These are phyloP conservation scores for Masticophis lateralis DNA, from an alignment of 2,797 vertebrate genomes.

Conservation along the genomic window DNA sequence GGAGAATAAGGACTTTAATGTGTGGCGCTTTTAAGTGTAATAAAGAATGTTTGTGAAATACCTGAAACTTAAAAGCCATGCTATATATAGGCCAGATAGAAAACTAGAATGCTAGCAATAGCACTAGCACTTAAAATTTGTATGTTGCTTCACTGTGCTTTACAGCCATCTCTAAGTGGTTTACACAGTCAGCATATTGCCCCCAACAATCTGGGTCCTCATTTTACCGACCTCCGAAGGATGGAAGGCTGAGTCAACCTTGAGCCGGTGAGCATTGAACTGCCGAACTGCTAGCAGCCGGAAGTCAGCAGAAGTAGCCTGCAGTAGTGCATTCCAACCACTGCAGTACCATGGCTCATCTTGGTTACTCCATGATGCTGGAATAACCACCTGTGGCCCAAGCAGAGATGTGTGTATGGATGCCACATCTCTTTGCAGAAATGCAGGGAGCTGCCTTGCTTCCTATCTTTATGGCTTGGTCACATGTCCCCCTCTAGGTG, in stretches of 20 bases:
- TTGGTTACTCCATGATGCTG: background rate
- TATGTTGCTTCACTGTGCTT: no score
- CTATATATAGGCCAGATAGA: background rate
- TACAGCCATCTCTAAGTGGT: no score
- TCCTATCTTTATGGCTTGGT: background rate
- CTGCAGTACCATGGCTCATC: no score
- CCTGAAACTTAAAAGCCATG: background rate
- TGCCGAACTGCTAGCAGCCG: no score
- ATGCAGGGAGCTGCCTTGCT: background rate
- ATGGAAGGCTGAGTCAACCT: no score
- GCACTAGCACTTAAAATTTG: no score
- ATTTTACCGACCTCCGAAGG: no score
- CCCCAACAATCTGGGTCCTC: no score
- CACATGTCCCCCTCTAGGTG: background rate
- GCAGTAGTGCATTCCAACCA: no score
- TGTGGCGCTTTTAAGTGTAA: background rate
- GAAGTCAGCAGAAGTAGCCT: no score
- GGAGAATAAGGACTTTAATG: slow-evolving; percentile 7
- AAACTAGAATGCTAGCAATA: background rate
- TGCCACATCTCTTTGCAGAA: background rate
- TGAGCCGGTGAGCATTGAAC: no score
- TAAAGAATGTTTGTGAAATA: slow-evolving; percentile 19
- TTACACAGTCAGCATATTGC: no score
- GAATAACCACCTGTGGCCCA: background rate
- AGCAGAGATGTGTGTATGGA: background rate